Conservation (phyloP, 2,113 vertebrate genomes). For the Heloderma charlesbogerti region DNA sequence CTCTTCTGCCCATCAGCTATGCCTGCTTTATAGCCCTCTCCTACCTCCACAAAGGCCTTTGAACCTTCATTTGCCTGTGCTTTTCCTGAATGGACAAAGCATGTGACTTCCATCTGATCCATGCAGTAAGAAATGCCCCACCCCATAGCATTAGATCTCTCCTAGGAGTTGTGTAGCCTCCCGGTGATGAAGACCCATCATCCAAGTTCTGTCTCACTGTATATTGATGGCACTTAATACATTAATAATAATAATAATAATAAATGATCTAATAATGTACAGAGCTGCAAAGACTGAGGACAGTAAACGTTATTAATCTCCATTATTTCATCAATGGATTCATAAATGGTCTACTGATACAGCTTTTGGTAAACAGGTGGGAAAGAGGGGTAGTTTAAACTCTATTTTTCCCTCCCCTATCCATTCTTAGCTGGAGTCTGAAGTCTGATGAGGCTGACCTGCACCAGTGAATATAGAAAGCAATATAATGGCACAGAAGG, state of each 20-base stretch:
- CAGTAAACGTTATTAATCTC: not conserved
- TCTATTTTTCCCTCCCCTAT: not conserved
- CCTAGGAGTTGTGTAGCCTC: not conserved
- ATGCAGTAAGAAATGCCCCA: not conserved
- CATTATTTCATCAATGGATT: not conserved
- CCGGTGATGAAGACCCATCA: not conserved
- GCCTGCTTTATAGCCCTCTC: not conserved
- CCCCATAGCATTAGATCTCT: not conserved
- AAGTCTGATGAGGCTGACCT: not conserved
- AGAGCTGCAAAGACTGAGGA: not conserved
- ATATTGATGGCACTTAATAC: not conserved
- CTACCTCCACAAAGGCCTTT: not conserved
- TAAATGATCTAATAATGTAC: not conserved
- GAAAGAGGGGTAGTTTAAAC: not conserved
- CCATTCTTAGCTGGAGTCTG: not conserved
- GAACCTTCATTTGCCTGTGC: not conserved
- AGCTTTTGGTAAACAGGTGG: not conserved
- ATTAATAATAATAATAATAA: not conserved
- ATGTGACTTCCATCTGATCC: not conserved
- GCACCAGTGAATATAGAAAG: not conserved
- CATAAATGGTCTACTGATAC: not conserved
- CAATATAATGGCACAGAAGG: not conserved
- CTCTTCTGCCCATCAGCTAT: not conserved
- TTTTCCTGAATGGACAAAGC: not conserved
- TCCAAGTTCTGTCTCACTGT: not conserved